phyloP scores from a whole-genome alignment of 2,113 vertebrate species.

The Myiozetetes cayanensis region DNA sequence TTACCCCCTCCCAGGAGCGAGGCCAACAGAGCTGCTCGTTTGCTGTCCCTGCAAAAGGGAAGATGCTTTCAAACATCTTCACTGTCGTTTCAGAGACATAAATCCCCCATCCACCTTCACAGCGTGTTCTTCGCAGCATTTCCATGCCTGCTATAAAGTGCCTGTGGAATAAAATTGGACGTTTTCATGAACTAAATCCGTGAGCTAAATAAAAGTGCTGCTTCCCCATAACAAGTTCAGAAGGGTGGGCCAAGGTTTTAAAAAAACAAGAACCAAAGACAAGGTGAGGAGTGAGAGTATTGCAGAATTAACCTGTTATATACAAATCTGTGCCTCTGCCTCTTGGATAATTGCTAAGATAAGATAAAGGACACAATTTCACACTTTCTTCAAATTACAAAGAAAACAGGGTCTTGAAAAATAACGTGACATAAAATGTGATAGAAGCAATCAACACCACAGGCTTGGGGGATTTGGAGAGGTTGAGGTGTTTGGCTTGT shows the following conservation, averaged over 20 bases:
- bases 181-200: background rate
- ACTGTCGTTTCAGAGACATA: background rate
- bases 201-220: background rate
- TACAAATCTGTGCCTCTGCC: background rate
- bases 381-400: slow-evolving; percentile 4
- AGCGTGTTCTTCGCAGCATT: accelerated
- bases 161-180: background rate
- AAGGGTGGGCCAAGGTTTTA: background rate
- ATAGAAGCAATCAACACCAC: slow-evolving; percentile 27
- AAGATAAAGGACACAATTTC: background rate
- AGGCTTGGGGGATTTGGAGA: background rate
- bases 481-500: background rate
- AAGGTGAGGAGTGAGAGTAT: background rate
- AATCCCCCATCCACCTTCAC: background rate
- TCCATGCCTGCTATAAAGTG: background rate
- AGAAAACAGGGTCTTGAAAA: background rate
- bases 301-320: background rate
- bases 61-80: background rate
- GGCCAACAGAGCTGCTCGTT: background rate
- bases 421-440: background rate
- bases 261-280: background rate
- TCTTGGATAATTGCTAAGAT: background rate
- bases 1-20: background rate
- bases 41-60: background rate
- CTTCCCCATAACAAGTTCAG: background rate